phyloP scores from a whole-genome alignment of 2,888 invertebrate genomes.

The Malthinus seriepunctatus region DNA sequence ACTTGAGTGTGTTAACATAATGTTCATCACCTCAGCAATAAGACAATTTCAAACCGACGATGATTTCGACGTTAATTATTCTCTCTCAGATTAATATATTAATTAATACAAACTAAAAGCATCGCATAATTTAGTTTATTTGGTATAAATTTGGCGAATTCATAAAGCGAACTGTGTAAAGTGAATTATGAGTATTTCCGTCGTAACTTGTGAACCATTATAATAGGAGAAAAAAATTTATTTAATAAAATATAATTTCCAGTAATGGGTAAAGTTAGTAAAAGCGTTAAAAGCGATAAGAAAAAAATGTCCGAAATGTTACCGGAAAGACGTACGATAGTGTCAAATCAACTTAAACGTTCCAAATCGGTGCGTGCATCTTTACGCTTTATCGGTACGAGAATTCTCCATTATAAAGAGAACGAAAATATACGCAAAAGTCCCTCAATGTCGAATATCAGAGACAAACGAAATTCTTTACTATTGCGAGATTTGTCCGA shows the following conservation, averaged over 20 bases:
- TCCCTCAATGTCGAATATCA: constrained; percentile 41
- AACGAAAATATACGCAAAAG: constrained; percentile 40
- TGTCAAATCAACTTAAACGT: constrained; percentile 53
- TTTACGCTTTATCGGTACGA: constrained; percentile 66
- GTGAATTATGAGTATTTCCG: no score
- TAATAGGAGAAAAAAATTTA: no score
- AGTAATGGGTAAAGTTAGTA: constrained; percentile 48
- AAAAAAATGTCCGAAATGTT: constrained; percentile 50
- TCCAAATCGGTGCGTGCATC: constrained; percentile 73
- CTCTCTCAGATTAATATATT: no score
- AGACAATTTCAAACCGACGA: no score
- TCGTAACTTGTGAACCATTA: no score
- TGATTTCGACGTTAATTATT: no score
- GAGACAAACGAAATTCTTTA: constrained; percentile 34
- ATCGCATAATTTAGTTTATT: no score
- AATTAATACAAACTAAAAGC: no score
- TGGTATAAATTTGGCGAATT: no score
- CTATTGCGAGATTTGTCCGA: constrained; percentile 30
- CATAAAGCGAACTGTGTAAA: no score
- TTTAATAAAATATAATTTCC: background rate
- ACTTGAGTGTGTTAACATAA: no score
- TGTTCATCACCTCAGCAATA: no score
- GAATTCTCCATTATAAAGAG: constrained; percentile 53
- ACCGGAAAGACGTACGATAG: constrained; percentile 45
- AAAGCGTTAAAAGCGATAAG: constrained; percentile 22